phyloP scores from a whole-genome alignment of 2,797 vertebrate species.

The Otus scops region DNA sequence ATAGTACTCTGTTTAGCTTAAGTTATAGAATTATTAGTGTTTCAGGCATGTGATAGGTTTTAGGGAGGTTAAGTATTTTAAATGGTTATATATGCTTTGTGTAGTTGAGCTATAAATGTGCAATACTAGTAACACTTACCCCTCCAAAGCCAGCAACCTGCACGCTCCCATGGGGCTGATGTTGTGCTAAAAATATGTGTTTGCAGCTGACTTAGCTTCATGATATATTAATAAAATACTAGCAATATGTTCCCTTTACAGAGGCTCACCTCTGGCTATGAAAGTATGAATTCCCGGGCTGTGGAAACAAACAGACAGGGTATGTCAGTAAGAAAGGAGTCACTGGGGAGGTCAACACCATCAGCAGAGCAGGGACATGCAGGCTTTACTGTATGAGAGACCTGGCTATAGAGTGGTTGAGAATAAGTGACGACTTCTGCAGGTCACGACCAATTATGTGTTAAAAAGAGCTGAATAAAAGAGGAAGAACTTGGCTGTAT shows the following conservation, averaged over 20 bases:
- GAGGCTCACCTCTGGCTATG: conserved; percentile 4
- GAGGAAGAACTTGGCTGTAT: not conserved
- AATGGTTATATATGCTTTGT: not conserved
- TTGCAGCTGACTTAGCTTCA: conserved; percentile 7
- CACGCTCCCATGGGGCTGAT: not conserved
- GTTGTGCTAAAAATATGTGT: conserved; percentile 5
- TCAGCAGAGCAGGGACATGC: not conserved
- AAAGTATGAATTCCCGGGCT: not conserved
- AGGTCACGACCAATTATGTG: fast-evolving
- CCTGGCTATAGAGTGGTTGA: not conserved
- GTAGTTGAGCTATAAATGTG: not conserved
- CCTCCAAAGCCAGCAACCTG: not conserved
- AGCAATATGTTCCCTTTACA: not conserved
- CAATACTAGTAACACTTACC: not conserved
- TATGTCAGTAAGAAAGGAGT: not conserved
- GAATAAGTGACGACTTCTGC: not conserved
- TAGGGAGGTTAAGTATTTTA: not conserved
- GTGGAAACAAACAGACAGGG: fast-evolving
- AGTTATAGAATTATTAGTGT: conserved; percentile 51
- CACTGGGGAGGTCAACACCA: not conserved
- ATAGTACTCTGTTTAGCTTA: conserved; percentile 43
- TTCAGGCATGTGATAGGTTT: not conserved
- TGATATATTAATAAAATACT: conserved; percentile 17
- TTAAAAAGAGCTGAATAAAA: not conserved
- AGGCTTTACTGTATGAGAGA: not conserved